These are phyloP conservation scores for Arremon aurantiirostris DNA, from an alignment of 2,797 vertebrate species.

Conservation along the genomic window DNA sequence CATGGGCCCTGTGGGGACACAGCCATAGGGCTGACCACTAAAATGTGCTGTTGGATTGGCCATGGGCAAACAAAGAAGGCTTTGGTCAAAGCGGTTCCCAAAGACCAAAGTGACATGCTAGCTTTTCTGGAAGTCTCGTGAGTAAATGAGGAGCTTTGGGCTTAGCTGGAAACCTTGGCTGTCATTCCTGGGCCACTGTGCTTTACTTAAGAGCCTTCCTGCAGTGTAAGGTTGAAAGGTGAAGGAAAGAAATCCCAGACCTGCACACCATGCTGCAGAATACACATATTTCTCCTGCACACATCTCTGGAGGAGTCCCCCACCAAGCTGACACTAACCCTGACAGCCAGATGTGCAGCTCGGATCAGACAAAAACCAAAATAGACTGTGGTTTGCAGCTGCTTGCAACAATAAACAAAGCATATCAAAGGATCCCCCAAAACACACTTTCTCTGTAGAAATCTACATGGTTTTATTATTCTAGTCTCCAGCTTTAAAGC, in stretches of 20 bases:
- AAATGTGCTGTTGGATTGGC: conserved; percentile 45
- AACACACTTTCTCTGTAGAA: conserved; percentile 44
- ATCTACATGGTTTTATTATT: conserved; percentile 59
- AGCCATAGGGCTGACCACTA: background rate
- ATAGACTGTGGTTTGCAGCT: conserved; percentile 57
- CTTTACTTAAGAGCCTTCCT: background rate
- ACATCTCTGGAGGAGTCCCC: background rate
- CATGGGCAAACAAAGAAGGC: conserved; percentile 20
- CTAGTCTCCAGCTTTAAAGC: conserved; percentile 51
- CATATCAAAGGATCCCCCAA: conserved; percentile 26
- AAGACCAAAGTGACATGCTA: background rate
- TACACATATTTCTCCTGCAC: background rate
- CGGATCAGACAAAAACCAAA: conserved; percentile 42
- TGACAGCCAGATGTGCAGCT: conserved; percentile 34
- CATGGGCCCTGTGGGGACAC: background rate
- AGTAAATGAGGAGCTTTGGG: background rate
- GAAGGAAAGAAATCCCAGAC: background rate
- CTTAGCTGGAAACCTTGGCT: conserved; percentile 21
- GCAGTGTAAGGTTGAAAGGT: conserved; percentile 22
- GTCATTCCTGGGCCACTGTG: background rate
- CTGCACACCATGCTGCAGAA: background rate
- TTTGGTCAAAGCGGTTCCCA: background rate
- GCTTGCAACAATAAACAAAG: conserved; percentile 60
- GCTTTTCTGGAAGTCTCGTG: conserved; percentile 13
- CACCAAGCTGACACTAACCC: conserved; percentile 15